phyloP scores from a whole-genome alignment of 2,113 vertebrate species.

The Bos indicus region DNA sequence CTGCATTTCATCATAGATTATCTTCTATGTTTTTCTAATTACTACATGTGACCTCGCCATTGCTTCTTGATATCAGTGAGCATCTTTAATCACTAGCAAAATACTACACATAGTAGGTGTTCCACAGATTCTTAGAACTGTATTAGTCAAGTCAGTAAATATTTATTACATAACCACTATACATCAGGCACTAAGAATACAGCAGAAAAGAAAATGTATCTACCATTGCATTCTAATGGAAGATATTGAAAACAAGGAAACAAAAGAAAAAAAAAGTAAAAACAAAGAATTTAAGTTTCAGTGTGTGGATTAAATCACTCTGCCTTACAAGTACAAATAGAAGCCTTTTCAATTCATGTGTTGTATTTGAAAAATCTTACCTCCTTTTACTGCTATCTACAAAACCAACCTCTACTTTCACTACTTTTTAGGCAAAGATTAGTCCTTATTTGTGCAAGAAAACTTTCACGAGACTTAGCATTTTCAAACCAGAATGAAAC shows the following conservation, averaged over 20 bases:
- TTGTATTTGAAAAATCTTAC: background rate
- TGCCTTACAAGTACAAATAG: background rate
- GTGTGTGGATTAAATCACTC: background rate
- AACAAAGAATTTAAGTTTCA: background rate
- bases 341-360: background rate
- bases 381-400: background rate
- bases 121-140: background rate
- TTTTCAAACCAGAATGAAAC: conserved; percentile 41
- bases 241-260: background rate
- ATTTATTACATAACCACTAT: background rate
- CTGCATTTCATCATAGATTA: background rate
- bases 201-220: background rate
- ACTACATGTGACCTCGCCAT: background rate
- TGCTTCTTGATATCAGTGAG: background rate
- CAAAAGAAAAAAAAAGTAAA: background rate
- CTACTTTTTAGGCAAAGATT: conserved; percentile 17
- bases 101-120: background rate
- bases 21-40: background rate
- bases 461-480: conserved; percentile 1
- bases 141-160: conserved; percentile 2
- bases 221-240: background rate
- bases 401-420: background rate
- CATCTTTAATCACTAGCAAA: background rate
- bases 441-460: conserved; percentile 23
- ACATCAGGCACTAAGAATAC: background rate